Base-by-base conservation (phyloP, 2,888 invertebrate genomes). In the Drosophila anceps region DNA sequence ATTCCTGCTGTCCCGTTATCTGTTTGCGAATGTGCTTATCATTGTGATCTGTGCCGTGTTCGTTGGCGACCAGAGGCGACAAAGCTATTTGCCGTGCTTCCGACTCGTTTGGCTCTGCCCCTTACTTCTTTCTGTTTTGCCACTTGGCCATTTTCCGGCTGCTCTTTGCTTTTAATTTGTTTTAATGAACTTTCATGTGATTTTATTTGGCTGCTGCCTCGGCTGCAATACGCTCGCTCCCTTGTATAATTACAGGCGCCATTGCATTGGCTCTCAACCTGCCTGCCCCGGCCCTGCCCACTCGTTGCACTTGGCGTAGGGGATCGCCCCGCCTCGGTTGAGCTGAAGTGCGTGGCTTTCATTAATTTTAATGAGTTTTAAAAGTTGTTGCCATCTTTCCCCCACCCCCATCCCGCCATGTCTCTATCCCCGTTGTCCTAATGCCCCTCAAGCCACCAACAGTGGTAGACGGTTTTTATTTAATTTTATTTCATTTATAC, bases 171-270 rank as follows among this genome's bases (percentile, higher is more conserved):
- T 84, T 85, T 85, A 85, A 85, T 85, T 88, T 88, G 85, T 85
- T 88, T 85, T 85, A 85, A 85, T 85, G n/a, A n/a, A n/a, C n/a
- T n/a, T n/a, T n/a, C n/a, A n/a, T n/a, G n/a, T n/a, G 74, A 82
- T 84, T 84, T 88, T 73, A 83, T 83, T 81, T 63, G 68, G 67
- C 33, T 59, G 44, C 24, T 63, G 57, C 48, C 57, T 60, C 29
- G 29, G 79, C 73, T 88, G 88, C 84, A 88, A 88, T 88, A 85
- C 85, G 88, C 88, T 85, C 77, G 88, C 84, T 85, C 88, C 76
- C 88, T 85, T 88, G 84, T 88, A 76, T 86, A 85, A 85, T 85
- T 88, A 88, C 83, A 81, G 85, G 81, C 88, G 71, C 88, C 88
- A 82, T 79, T 84, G 88, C 82, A 79, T 72, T 77, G 79, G 48